phyloP scores from a whole-genome alignment of 53 echinoderm and acorn worm genomes.

The Holothuria scabra region DNA sequence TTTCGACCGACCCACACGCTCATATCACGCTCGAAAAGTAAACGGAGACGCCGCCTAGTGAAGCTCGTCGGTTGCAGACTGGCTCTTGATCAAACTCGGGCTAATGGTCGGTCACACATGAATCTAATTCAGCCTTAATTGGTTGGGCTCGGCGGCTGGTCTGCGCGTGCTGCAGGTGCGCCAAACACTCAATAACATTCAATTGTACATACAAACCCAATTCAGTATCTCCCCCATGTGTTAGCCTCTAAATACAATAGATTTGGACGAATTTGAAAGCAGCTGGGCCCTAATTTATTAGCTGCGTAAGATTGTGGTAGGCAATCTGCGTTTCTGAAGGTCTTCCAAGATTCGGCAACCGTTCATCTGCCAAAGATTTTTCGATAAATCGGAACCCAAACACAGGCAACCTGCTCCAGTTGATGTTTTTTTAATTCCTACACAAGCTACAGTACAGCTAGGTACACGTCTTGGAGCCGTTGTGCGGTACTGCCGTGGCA shows the following conservation, averaged over 20 bases:
- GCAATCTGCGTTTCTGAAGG: slow-evolving; percentile 56
- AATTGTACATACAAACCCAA: slow-evolving; percentile 99
- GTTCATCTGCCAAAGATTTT: slow-evolving; percentile 35
- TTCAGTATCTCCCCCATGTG: slow-evolving; percentile 95
- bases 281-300: slow-evolving; percentile 99
- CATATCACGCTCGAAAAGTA: slow-evolving; percentile 94
- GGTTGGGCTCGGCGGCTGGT: slow-evolving; percentile 82
- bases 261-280: slow-evolving; percentile 78
- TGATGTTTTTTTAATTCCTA: slow-evolving; percentile 53
- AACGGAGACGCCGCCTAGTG: slow-evolving; percentile 89
- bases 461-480: slow-evolving; percentile 24
- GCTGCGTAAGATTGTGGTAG: slow-evolving; percentile 78
- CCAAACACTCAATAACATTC: slow-evolving; percentile 97
- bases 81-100: slow-evolving; percentile 85
- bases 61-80: slow-evolving; percentile 65
- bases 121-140: slow-evolving; percentile 98
- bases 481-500: slow-evolving; percentile 21
- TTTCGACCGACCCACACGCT: slow-evolving; percentile 82
- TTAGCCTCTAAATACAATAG: slow-evolving; percentile 99
- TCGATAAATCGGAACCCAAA: slow-evolving; percentile 51
- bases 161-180: slow-evolving; percentile 94
- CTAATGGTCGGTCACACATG: slow-evolving; percentile 98
- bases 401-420: slow-evolving; percentile 35
- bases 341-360: slow-evolving; percentile 59
- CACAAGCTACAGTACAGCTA: slow-evolving; percentile 42